phyloP scores from a whole-genome alignment of 2,888 invertebrate species.

The Melinopterus prodromus region DNA sequence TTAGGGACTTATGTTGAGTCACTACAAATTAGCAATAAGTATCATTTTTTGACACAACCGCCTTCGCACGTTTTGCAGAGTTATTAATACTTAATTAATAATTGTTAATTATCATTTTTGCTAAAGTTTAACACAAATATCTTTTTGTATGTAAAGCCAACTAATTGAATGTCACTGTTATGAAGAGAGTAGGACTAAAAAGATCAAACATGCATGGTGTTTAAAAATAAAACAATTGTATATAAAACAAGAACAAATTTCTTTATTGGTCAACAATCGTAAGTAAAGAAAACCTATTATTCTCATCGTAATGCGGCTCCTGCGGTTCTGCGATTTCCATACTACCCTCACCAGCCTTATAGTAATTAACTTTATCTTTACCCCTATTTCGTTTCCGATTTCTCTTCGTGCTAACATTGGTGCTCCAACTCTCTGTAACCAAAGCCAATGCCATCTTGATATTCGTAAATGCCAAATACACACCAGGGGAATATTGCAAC shows the following conservation, averaged over 20 bases:
- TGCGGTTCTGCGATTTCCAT: conserved; percentile 37
- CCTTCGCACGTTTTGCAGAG: too few relatives aligned
- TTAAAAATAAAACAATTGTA: neutral
- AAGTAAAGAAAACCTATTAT: conserved; percentile 52
- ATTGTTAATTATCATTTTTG: too few relatives aligned
- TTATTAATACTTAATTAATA: too few relatives aligned
- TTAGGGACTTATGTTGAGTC: too few relatives aligned
- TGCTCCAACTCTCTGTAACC: conserved; percentile 36
- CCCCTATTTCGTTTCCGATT: conserved; percentile 42
- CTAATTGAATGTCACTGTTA: too few relatives aligned
- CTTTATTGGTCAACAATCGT: conserved; percentile 39
- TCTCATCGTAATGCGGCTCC: conserved; percentile 47
- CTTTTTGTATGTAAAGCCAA: too few relatives aligned
- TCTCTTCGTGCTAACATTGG: conserved; percentile 36
- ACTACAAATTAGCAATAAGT: too few relatives aligned
- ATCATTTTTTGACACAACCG: too few relatives aligned
- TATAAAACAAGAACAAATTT: neutral
- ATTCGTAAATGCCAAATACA: conserved; percentile 51
- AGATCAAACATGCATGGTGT: neutral
- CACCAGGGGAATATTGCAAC: conserved; percentile 53
- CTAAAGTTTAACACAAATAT: too few relatives aligned
- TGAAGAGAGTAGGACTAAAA: neutral
- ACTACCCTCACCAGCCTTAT: conserved; percentile 33
- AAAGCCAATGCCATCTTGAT: conserved; percentile 45
- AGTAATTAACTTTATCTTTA: conserved; percentile 27